These are phyloP conservation scores for Dipodomys ordii DNA, from an alignment of 2,113 vertebrate species.

Conservation along the genomic window DNA sequence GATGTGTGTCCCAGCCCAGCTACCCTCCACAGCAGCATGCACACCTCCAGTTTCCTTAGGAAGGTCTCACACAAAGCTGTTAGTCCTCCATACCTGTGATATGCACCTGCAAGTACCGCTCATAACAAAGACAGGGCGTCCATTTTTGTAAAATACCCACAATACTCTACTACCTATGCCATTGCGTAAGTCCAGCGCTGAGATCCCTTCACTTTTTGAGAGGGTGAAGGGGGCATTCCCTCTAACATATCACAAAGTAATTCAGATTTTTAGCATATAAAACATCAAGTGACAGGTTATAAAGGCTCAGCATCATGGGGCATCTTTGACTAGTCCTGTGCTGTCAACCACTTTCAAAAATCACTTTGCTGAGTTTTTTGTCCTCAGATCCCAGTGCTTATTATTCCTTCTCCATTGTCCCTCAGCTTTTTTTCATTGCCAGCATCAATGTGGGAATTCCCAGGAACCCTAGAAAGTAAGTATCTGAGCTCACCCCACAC, in stretches of 20 bases:
- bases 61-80: background rate
- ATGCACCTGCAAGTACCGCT: background rate
- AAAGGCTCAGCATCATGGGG: background rate
- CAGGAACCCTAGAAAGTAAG: constrained; percentile 46
- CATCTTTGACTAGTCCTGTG: background rate
- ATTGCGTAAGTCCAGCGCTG: background rate
- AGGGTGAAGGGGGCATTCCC: background rate
- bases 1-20: background rate
- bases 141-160: constrained; percentile 1
- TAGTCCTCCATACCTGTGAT: no score
- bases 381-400: constrained; percentile 7
- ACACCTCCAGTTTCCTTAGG: background rate
- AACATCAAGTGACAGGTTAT: constrained; percentile 4
- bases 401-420: constrained; percentile 3
- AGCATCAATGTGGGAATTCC: background rate
- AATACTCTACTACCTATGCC: background rate
- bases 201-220: background rate
- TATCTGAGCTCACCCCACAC: background rate
- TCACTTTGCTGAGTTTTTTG: constrained; percentile 35
- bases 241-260: constrained; percentile 11
- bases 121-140: background rate
- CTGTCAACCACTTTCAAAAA: constrained; percentile 45
- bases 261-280: background rate
- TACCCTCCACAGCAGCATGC: fast-evolving
- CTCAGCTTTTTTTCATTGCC: constrained; percentile 31